phyloP scores from a whole-genome alignment of 2,797 vertebrate genomes.

The Emys orbicularis region DNA sequence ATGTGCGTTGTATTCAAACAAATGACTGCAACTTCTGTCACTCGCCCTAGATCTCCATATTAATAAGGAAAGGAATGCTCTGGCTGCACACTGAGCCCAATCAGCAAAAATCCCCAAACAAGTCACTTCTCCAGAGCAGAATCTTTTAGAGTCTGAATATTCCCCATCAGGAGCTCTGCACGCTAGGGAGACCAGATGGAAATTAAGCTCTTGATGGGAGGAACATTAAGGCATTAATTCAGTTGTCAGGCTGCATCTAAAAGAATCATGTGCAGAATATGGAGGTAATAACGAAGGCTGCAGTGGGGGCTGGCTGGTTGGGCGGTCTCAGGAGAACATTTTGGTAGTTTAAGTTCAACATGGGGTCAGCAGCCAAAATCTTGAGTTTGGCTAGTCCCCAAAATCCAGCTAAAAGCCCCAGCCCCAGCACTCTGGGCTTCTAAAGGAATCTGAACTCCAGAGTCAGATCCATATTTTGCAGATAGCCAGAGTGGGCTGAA shows the following conservation, averaged over 20 bases:
- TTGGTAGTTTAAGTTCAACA: neutral
- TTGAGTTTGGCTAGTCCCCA: neutral
- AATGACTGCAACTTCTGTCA: neutral
- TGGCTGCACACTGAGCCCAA: neutral
- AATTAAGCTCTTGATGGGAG: neutral
- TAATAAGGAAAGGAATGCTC: neutral
- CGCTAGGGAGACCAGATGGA: neutral
- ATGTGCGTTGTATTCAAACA: neutral
- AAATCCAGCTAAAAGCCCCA: neutral
- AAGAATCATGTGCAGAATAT: neutral
- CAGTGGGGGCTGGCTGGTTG: neutral
- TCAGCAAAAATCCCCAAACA: neutral
- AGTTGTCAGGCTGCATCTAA: neutral
- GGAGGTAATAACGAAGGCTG: neutral
- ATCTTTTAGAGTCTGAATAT: neutral
- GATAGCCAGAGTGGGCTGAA: neutral
- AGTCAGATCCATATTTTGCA: neutral
- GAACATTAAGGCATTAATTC: neutral
- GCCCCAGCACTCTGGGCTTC: neutral
- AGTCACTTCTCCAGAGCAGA: neutral
- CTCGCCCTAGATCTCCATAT: neutral
- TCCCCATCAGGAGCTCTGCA: neutral
- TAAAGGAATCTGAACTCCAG: neutral
- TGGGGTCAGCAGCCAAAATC: neutral
- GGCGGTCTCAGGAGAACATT: neutral